Base-by-base conservation (phyloP, 2,113 vertebrate species). In the Marmota flaviventris region DNA sequence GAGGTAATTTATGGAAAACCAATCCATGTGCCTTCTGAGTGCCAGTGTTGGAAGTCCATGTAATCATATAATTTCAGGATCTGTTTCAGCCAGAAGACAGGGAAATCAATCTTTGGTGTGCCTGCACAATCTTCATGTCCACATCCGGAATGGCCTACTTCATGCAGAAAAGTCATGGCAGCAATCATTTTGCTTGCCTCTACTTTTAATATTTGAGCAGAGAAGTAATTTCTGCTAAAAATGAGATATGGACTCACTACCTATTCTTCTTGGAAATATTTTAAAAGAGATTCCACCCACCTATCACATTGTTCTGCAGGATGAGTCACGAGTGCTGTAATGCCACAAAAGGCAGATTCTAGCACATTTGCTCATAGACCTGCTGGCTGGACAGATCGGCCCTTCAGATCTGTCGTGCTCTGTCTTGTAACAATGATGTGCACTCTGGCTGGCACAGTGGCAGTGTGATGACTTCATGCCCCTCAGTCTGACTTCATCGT, bases 1-100 rank as follows among this genome's bases (percentile, higher is more conserved):
- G 94, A 97, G 94, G 95, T 92, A 93, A 97, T 97, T 98, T 97
- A 97, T 97, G 97, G 95, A 89, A 98, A 97, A 95, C 96, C 90
- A 88, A 97, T 85, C 96, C 95, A 75, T 92, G 89, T 93, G 95
- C 82, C 20, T 39, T 63, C 45, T 0, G 10, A 90, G 45, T 88
- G 94, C 96, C 96, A 97, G 56, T 76, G 69, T 65, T 92, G 69
- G 48, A 97, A 94, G 86, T 85, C 94, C 67, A 10, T 82, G 77
- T 88, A 94, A 95, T 95, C 96, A 96, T 86, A 77, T 77, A 90
- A 96, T 96, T 96, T 96, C 42, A 82, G 93, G 87, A 75, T 97
- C 85, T 83, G 70, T 88, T 94, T 90, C 93, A 95, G 92, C 94
- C 85, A 94, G 87, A 92, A 92, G 51, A 79, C 61, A 90, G 81